Base-by-base conservation (phyloP, 2,888 invertebrate species). In the Synanthedon tipuliformis region DNA sequence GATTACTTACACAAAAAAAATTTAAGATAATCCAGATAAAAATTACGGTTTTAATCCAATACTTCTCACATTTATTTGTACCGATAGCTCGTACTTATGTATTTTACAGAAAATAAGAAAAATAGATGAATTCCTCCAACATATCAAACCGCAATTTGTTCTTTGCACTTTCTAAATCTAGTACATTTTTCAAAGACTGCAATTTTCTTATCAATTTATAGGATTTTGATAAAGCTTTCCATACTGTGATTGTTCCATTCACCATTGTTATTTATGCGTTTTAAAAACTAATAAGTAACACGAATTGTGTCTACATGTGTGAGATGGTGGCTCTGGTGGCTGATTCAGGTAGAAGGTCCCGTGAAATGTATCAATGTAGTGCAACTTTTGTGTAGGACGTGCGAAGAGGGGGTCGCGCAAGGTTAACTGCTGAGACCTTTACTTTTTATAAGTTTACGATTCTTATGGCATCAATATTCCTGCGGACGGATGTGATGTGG, bases 321-420 rank as follows among this genome's bases (percentile, higher is more conserved):
- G 65, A 61, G 63, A 64, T 64, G 60, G 27, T 27, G 27, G 27
- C 27, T 34, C 2, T 65, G 69, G 73, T 78, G 77, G 76, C 72
- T 71, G 67, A 63, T 71, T 68, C 84, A 85, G 83, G 85, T 83
- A 85, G 73, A 80, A 68, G 75, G 73, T 71, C 73, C 74, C 75
- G 86, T 84, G 84, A 87, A 86, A 86, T 81, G 74, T 88, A 75
- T 82, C 87, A 68, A 69, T 68, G 63, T 65, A 75, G 86, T 88
- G 88, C 83, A 86, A 88, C 73, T 84, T 88, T 87, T 85, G 81
- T 69, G 70, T 66, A 65, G 71, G 69, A 77, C 73, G 79, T 87
- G 88, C 84, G 86, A 88, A 88, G 82, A 74, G 74, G 74, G 76
- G 68, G 73, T 78, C 72, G 53, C 76, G 66, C 81, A 82, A 79